Conservation (phyloP, 2,888 invertebrate species). For the Leuctra nigra region DNA sequence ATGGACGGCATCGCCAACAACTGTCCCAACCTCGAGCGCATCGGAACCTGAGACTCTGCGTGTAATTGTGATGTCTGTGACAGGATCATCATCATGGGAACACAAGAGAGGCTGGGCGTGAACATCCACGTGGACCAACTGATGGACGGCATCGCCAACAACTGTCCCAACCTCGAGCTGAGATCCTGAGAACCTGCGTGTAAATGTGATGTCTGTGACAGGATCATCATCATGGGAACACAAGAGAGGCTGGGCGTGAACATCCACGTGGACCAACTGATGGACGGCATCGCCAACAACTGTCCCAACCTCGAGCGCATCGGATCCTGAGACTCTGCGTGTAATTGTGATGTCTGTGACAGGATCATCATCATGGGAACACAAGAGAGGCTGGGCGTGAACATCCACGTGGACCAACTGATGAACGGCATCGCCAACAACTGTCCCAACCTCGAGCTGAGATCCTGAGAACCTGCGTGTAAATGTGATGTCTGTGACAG, state of each 20-base stretch:
- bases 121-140: constrained; percentile 97
- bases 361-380: constrained; percentile 98
- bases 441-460: constrained; percentile 87
- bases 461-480: constrained; percentile 98
- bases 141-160: constrained; percentile 94
- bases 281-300: constrained; percentile 94
- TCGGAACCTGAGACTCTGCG: constrained; percentile 99
- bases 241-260: constrained; percentile 93
- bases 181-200: constrained; percentile 98
- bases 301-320: constrained; percentile 83
- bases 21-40: constrained; percentile 81
- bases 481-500: too few species aligned
- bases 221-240: constrained; percentile 97
- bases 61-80: too few species aligned
- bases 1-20: constrained; percentile 96
- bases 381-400: constrained; percentile 89
- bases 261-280: constrained; percentile 94
- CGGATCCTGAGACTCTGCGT: constrained; percentile 97
- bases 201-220: too few species aligned
- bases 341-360: too few species aligned
- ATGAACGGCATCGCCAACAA: constrained; percentile 96
- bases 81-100: constrained; percentile 96
- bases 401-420: constrained; percentile 95
- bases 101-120: constrained; percentile 90
- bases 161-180: constrained; percentile 88